Evolutionary conservation across 1,140 invertebrate genomes (phyloP), one percentile per base, ranked within the genome.

Genomic region (Brachystomella parvula): DNA sequence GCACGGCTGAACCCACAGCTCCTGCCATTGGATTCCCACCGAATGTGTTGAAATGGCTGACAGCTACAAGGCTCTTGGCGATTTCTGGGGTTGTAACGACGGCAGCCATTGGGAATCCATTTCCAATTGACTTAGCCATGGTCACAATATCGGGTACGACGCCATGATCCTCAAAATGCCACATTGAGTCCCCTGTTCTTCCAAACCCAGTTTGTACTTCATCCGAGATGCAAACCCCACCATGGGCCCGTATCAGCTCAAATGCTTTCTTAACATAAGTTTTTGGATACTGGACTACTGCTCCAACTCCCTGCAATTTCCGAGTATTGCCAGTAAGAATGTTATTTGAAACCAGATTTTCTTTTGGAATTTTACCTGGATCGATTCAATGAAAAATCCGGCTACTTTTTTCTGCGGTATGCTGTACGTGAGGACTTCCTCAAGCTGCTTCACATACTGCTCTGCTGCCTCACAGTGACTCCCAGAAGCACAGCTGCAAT

Each of bases 31-130:
- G 92, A 81, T 96, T 97, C 6, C 96, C 96, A 6, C 92, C 94
- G 77, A 89, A 98, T 0, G 96, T 99, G 76, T 98, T 98, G 76
- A 98, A 98, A 79, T 96, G 92, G 9, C 84, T 75, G 0, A 91
- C 91, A 71, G 84, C 80, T 0, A 82, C 82, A 71, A 97, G 81
- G 3, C 82, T 82, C 17, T 84, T 76, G 0, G 94, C 90, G 62
- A 98, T 91, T 77, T 89, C 85, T 3, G 84, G 83, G 0, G 89
- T 95, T 0, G 94, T 97, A 0, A 96, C 88, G 0, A 98, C 92
- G 19, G 94, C 94, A 1, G 87, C 94, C 75, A 99, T 78, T 0
- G 96, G 96, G 79, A 92, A 98, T 1, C 94, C 94, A 79, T 97
- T 97, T 32, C 81, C 82, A 53, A 92, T 90, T n/a, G 87, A 87